A percentile compares a stretch with the other conserved stretches of the same genome.
These are phyloP conservation scores for Acleris sparsana DNA, from an alignment of 2,888 invertebrate genomes.

Conservation along the genomic window DNA sequence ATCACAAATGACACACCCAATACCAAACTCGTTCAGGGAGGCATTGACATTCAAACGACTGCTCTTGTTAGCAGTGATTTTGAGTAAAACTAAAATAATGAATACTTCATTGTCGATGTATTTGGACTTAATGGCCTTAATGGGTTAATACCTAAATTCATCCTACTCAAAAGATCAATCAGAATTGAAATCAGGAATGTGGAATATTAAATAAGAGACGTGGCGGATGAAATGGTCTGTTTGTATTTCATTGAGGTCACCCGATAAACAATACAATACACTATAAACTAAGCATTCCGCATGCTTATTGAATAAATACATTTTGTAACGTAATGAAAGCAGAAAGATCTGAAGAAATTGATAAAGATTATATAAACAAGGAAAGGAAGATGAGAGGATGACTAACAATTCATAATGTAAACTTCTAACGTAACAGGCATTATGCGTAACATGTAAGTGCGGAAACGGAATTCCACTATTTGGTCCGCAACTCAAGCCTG, in stretches of 20 bases:
- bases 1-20: constrained; percentile 46
- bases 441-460: constrained; percentile 20
- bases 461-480: constrained; percentile 39
- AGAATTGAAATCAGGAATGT: constrained; percentile 1
- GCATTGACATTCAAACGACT: constrained; percentile 25
- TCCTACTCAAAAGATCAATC: not conserved
- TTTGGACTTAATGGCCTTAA: not conserved
- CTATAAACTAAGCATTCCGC: constrained; percentile 7
- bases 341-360: not conserved
- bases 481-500: constrained; percentile 48
- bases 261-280: constrained; percentile 21
- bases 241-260: constrained; percentile 15
- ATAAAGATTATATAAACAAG: not conserved
- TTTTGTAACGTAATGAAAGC: constrained; percentile 2
- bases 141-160: not conserved
- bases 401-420: constrained; percentile 5
- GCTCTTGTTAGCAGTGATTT: not conserved
- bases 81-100: no score
- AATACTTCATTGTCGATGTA: no score
- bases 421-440: constrained; percentile 11
- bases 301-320: not conserved
- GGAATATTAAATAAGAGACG: constrained; percentile 18
- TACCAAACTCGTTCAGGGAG: constrained; percentile 44
- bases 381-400: constrained; percentile 18
- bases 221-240: constrained; percentile 4